Base-by-base conservation (phyloP, 1,140 invertebrate species). In the Sesamia nonagrioides region DNA sequence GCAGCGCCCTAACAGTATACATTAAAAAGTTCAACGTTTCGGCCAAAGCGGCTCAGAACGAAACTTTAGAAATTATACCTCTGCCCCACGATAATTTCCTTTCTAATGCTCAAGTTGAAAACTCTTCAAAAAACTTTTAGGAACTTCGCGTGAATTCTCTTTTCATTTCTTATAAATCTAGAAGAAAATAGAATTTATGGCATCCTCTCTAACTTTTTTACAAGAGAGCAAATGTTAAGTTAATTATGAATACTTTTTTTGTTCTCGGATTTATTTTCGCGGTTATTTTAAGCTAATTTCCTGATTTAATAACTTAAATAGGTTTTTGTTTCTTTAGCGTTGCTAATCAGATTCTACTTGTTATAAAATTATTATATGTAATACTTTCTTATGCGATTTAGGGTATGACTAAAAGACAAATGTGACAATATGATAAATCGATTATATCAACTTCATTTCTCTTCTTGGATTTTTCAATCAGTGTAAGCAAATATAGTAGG, bases 61-160 rank as follows among this genome's bases (percentile, higher is more conserved):
- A 87, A 91, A 89, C 85, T 89, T 89, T 79, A 80, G 81, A 87
- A 88, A 89, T 89, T 90, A 88, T 87, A 88, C 84, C 87, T 85
- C 82, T 75, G 85, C 79, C 77, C 82, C 74, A 82, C 82, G 81
- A 85, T 91, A 91, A 89, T 91, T 89, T 89, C 84, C 86, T 89
- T 88, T 88, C 84, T 89, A 87, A 91, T 85, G 84, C 83, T 81
- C 66, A 88, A 89, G 84, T 91, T 89, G 79, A 78, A 78, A 88
- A 84, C 83, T 86, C 85, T 86, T 89, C 79, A 83, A 82, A 84
- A 74, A 91, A 89, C 13, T 86, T 89, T 87, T 79, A 37, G 72
- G 72, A 63, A 80, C 78, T 85, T 87, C 81, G 74, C 72, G 52
- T 74, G 82, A 73, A 83, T 82, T 81, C 77, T 73, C 45, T 61